phyloP scores from a whole-genome alignment of 2,113 vertebrate genomes.

The Deroptyus accipitrinus region DNA sequence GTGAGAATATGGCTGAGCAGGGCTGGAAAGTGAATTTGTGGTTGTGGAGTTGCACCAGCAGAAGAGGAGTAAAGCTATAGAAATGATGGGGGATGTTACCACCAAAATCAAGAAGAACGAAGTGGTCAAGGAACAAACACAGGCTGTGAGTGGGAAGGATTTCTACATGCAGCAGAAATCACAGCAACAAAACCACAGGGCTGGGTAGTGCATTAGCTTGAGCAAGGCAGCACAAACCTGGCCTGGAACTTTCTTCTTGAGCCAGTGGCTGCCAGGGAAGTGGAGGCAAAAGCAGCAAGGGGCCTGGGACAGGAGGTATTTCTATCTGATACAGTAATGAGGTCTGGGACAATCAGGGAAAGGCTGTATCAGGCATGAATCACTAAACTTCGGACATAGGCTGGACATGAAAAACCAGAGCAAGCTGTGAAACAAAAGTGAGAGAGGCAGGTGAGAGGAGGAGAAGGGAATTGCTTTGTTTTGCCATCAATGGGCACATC shows the following conservation, averaged over 20 bases:
- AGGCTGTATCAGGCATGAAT: background rate
- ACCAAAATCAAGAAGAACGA: background rate
- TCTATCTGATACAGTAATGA: background rate
- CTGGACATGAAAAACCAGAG: background rate
- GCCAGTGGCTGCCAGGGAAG: background rate
- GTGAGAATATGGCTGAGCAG: background rate
- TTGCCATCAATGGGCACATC: background rate
- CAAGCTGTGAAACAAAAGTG: background rate
- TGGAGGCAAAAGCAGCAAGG: background rate
- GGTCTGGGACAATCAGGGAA: background rate
- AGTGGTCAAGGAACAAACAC: accelerated
- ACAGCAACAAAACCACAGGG: background rate
- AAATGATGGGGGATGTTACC: background rate
- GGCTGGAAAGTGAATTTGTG: background rate
- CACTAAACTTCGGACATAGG: accelerated
- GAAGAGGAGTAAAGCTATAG: background rate
- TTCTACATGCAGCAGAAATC: background rate
- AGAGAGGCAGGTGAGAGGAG: background rate
- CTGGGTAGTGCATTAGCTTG: background rate
- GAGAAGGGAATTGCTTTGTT: background rate
- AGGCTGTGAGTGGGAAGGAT: background rate
- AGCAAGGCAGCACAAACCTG: background rate
- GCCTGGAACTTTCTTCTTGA: background rate
- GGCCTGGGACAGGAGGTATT: background rate
- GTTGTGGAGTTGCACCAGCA: background rate